phyloP scores from a whole-genome alignment of 2,797 vertebrate species.

The Pelodytes ibericus region DNA sequence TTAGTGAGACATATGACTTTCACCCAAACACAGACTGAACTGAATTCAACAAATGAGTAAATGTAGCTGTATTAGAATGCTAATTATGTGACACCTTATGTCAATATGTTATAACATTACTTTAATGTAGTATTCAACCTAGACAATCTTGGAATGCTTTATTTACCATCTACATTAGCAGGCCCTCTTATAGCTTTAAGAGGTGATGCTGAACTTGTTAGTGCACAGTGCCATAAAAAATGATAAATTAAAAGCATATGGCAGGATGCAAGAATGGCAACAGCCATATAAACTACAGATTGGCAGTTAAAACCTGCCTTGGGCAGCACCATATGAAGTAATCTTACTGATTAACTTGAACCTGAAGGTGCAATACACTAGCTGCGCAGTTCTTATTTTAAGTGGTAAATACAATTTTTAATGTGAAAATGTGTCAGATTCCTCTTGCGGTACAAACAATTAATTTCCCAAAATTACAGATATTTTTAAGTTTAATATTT shows the following conservation, averaged over 20 bases:
- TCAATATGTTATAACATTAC: too few species aligned
- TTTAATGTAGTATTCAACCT: too few species aligned
- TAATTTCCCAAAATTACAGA: too few species aligned
- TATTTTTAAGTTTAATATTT: too few species aligned
- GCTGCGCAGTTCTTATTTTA: background rate
- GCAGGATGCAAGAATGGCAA: conserved; percentile 17
- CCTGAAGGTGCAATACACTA: conserved; percentile 1
- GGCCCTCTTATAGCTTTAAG: background rate
- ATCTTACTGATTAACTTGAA: conserved; percentile 18
- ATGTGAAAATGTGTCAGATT: background rate
- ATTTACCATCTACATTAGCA: too few species aligned
- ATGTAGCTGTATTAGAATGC: background rate
- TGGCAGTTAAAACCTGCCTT: conserved; percentile 28
- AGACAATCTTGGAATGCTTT: too few species aligned
- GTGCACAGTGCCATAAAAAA: background rate
- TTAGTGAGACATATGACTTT: too few species aligned
- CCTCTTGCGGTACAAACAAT: too few species aligned
- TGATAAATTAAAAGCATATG: conserved; percentile 14
- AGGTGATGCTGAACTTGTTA: conserved; percentile 12
- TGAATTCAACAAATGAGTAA: background rate
- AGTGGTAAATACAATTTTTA: background rate
- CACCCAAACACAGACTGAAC: too few species aligned
- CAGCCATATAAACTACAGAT: conserved; percentile 8
- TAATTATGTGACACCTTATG: too few species aligned
- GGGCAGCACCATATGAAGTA: conserved; percentile 21